These are phyloP conservation scores for Muscicapa striata DNA, from an alignment of 2,797 vertebrate species.

Conservation along the genomic window DNA sequence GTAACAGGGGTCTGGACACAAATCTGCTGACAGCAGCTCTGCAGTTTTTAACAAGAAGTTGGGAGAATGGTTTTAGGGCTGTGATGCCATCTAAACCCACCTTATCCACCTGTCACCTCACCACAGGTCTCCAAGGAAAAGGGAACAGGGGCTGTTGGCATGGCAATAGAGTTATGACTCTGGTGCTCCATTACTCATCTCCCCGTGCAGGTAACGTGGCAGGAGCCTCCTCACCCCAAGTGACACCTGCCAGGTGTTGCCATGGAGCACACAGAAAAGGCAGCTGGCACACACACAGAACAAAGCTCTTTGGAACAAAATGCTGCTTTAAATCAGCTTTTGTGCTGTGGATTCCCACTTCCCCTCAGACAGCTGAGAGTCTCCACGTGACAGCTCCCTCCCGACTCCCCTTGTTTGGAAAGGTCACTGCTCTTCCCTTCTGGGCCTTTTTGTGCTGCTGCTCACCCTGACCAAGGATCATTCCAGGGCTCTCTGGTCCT, in stretches of 20 bases:
- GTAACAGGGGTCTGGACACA: not conserved
- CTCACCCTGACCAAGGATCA: not conserved
- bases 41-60: not conserved
- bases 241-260: not conserved
- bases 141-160: not conserved
- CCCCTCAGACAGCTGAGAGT: not conserved
- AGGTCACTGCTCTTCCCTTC: not conserved
- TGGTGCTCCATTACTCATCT: not conserved
- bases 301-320: not conserved
- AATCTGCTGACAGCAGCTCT: not conserved
- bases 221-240: not conserved
- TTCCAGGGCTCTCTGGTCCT: not conserved
- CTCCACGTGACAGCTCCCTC: not conserved
- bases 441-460: not conserved
- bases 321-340: not conserved
- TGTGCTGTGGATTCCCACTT: not conserved
- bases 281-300: not conserved
- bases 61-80: not conserved
- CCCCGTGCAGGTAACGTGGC: not conserved
- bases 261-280: not conserved
- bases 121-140: not conserved
- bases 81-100: not conserved
- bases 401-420: not conserved
- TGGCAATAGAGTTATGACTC: not conserved
- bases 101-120: not conserved